Percentiles rank a stretch among this genome's conserved stretches.
These are phyloP conservation scores for Rhinichthys osculus DNA, from an alignment of 2,797 vertebrate species.

Conservation along the genomic window DNA sequence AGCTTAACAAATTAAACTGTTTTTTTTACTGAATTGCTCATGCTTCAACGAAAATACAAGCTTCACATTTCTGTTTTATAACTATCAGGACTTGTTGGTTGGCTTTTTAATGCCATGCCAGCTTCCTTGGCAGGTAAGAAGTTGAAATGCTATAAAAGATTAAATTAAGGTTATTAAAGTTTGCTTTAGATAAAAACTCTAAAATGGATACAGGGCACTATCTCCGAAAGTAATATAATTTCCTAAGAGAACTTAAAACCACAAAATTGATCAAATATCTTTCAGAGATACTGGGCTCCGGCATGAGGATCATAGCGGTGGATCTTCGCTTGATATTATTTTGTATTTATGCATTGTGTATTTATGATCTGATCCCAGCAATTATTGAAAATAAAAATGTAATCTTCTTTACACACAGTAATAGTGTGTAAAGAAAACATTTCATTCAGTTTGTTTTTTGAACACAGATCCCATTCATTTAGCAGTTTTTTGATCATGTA, in stretches of 20 bases:
- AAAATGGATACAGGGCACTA: too few relatives aligned
- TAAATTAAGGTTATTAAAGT: background rate
- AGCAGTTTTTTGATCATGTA: background rate
- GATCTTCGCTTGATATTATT: background rate
- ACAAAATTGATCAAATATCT: background rate
- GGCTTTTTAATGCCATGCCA: background rate
- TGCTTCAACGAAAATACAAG: constrained; percentile 51
- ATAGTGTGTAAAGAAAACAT: background rate
- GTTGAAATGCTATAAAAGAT: background rate
- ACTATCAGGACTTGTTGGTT: background rate
- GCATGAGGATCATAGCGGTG: background rate
- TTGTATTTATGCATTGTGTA: background rate
- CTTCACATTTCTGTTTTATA: constrained; percentile 55
- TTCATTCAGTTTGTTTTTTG: background rate
- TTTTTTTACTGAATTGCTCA: background rate
- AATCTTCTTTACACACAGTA: background rate
- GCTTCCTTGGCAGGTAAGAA: background rate
- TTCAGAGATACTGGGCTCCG: too few relatives aligned
- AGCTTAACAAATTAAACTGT: constrained; percentile 41
- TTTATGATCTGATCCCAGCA: background rate
- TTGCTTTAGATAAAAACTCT: background rate
- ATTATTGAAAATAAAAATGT: background rate
- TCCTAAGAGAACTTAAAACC: background rate
- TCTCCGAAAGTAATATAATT: too few relatives aligned
- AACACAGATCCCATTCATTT: background rate